Evolutionary conservation across 2,888 invertebrate genomes (phyloP), one percentile per base, ranked within the genome.

Genomic region (Drosophila hawaiiensis): DNA sequence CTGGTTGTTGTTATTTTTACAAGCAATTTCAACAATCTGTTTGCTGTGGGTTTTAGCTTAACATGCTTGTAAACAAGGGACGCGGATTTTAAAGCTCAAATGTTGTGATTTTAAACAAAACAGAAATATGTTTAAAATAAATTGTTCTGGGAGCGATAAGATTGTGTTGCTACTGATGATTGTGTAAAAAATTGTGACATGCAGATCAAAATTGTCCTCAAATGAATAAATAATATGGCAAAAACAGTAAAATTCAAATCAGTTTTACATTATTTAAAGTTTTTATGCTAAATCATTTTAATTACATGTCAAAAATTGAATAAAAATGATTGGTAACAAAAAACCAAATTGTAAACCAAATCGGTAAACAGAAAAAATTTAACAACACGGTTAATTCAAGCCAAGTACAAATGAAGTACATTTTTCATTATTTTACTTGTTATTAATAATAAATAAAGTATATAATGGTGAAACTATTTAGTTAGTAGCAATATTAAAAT

Each of bases 11-110:
- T 79, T 85, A 73, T 79, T 75, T 75, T 80, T 82, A 82, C 84
- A 89, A 84, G 84, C 87, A 86, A 85, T 89, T 85, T 82, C 63
- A 89, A 70, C 84, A 86, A 85, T 84, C 80, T 89, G 84, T 78
- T 82, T 74, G 65, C 86, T 72, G 68, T 68, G 78, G 65, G 61
- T 60, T 70, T 77, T 60, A 75, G 82, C 80, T 85, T 73, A 71
- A 81, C 85, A 72, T 68, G 54, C 65, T 55, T 86, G 84, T 81
- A 77, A 85, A 83, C 83, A 80, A 22, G 58, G n/a, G 28, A 22
- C 25, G 53, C 41, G 49, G 61, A 65, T 52, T 79, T 64, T 65
- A 78, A 78, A 64, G 76, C 73, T 60, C 61, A 49, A 65, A 59
- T 59, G 31, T 37, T 29, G 28, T 52, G 50, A 63, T 64, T 63